phyloP scores from a whole-genome alignment of 2,888 invertebrate species.

The Heteromyza rotundicornis region DNA sequence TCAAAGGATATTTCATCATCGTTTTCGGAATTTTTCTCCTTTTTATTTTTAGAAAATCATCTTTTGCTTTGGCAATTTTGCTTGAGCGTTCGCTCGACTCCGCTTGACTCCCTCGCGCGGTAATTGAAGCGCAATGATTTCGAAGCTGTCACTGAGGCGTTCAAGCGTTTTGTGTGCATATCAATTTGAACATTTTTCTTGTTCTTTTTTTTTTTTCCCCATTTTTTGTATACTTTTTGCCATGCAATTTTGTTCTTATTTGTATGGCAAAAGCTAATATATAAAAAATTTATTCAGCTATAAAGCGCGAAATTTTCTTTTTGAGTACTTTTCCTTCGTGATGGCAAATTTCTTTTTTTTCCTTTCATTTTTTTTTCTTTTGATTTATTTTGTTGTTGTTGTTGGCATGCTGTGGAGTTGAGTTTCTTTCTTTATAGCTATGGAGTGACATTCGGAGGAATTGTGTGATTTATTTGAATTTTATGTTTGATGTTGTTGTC shows the following conservation, averaged over 20 bases:
- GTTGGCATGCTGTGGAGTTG: too few relatives aligned
- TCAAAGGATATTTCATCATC: too few relatives aligned
- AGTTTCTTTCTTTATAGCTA: too few relatives aligned
- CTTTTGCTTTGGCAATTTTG: not conserved
- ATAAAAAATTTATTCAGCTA: slow-evolving; percentile 48
- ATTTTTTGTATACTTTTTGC: too few relatives aligned
- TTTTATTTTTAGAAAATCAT: not conserved
- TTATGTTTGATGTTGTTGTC: not conserved
- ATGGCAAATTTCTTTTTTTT: too few relatives aligned
- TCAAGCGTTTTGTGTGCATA: slow-evolving; percentile 4
- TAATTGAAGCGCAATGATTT: slow-evolving; percentile 2
- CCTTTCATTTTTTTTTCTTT: too few relatives aligned
- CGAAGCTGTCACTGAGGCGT: slow-evolving; percentile 2
- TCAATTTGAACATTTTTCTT: not conserved
- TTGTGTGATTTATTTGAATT: not conserved
- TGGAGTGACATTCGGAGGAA: not conserved
- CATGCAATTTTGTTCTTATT: not conserved
- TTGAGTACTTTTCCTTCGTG: not conserved
- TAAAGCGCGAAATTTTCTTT: slow-evolving; percentile 42
- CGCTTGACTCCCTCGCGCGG: not conserved
- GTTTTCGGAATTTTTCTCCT: not conserved
- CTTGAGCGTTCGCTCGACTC: not conserved
- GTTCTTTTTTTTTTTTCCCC: too few relatives aligned
- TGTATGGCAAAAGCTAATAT: slow-evolving; percentile 13
- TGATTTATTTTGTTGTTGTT: too few relatives aligned